Evolutionary conservation across 2,113 vertebrate species (phyloP), one percentile per base, ranked within the genome.

Genomic region (Lepisosteus osseus): DNA sequence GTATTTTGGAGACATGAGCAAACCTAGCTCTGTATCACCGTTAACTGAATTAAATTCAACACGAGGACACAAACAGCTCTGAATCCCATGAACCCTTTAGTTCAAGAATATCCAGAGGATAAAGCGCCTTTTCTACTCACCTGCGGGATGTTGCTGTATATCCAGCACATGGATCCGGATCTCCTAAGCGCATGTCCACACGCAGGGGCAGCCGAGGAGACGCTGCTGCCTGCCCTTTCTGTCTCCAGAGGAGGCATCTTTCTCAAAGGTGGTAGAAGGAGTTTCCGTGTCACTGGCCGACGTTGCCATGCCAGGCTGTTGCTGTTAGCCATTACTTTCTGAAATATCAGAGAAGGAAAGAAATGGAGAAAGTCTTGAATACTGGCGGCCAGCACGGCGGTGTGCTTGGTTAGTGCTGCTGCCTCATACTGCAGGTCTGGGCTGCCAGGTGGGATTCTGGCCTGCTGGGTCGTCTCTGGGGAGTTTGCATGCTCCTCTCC

Each of bases 291-390:
- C 74, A 56, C 56, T 72, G 61, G 67, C 57, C 51, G 72, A 74
- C 15, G 51, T 15, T 29, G 77, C 80, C 80, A 78, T 79, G 51
- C 72, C 42, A 59, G 42, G 61, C 61, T 69, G 63, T 77, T 69
- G 79, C 71, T 79, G 67, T 66, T 74, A 69, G 87, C 85, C 89
- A 88, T 86, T 78, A 79, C 85, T 69, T 82, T 75, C 91, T 92
- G 77, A 75, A 86, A 82, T 44, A 84, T 41, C 41, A 75, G 66
- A 15, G 64, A 64, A 12, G 74, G 54, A 3, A 67, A 59, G 57
- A 7, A 8, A 6, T 70, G 43, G 4, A 64, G 2, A 42, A 3
- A 40, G 17, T 9, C 8, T 13, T 61, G 7, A 43, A 43, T 42
- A 65, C 17, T 61, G 29, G 29, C 29, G 29, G 29, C 29, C 29